phyloP scores from a whole-genome alignment of 2,797 vertebrate species.

The Enteromius viviparus region DNA sequence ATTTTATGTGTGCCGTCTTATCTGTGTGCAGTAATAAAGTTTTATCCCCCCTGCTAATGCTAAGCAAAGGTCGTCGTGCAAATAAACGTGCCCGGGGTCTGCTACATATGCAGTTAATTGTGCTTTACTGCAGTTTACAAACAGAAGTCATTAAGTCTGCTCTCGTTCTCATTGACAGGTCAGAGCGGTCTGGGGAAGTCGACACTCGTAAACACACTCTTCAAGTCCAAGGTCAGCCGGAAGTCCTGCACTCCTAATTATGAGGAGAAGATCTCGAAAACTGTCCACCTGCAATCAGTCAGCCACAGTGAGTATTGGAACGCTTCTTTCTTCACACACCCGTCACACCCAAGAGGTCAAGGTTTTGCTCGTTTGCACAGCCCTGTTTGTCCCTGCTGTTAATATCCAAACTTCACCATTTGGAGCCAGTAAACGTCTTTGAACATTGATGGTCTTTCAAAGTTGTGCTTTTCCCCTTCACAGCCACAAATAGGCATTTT shows the following conservation, averaged over 20 bases:
- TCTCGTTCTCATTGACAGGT: slow-evolving; percentile 74
- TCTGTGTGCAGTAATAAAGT: slow-evolving; percentile 24
- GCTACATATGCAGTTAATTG: slow-evolving; percentile 34
- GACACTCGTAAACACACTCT: slow-evolving; percentile 93
- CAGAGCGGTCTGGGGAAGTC: slow-evolving; percentile 96
- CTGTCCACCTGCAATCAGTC: slow-evolving; percentile 86
- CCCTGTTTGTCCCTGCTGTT: background rate
- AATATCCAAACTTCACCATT: background rate
- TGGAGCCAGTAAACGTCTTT: slow-evolving; percentile 8
- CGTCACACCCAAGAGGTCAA: slow-evolving; percentile 21
- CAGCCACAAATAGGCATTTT: background rate
- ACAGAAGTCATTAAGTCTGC: slow-evolving; percentile 37
- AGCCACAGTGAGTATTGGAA: slow-evolving; percentile 78
- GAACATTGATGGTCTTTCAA: slow-evolving; percentile 1
- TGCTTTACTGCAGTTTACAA: slow-evolving; percentile 37
- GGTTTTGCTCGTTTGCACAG: background rate
- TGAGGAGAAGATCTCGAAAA: slow-evolving; percentile 83
- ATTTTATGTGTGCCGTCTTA: slow-evolving; percentile 47
- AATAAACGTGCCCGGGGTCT: slow-evolving; percentile 24
- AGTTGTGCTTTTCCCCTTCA: background rate
- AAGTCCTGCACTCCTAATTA: slow-evolving; percentile 75
- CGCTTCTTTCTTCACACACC: slow-evolving; percentile 46
- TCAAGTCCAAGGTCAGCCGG: slow-evolving; percentile 93
- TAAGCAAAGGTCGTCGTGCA: slow-evolving; percentile 47
- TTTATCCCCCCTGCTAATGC: slow-evolving; percentile 3